Base-by-base conservation (phyloP, 1,140 invertebrate species). In the Drosophila kanapiae region DNA sequence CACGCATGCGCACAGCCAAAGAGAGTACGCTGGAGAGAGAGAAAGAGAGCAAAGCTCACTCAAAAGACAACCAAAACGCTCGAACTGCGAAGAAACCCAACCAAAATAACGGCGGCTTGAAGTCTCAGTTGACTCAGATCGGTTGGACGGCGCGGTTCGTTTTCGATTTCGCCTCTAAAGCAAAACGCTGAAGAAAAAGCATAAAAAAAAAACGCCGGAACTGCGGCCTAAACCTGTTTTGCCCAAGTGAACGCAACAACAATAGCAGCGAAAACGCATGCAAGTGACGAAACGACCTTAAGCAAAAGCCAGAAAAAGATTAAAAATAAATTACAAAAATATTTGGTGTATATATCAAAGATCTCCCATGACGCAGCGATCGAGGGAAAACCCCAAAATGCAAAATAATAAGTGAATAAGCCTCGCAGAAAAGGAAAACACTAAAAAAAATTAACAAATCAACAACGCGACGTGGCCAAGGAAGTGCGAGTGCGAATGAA, bases 201-300 rank as follows among this genome's bases (percentile, higher is more conserved):
- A 38, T 42, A 42, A 42, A 31, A 51, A 70, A 70, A 68, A 51
- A 76, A 54, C 76, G 76, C 74, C 82, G 74, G 83, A 87, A 68
- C 62, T 75, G 74, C 67, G 64, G 63, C 68, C 53, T 49, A 87
- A 87, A 87, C 83, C 84, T 51, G 83, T 87, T 88, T 83, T 38
- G 49, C 62, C 64, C 40, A 74, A 54, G 53, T 40, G 40, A 74
- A 51, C 40, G 68, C 70, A 62, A 76, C 57, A 83, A 83, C 51
- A 80, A 61, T 53, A 57, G 43, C 75, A 70, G 68, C 69, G 53
- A 59, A 68, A 80, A 82, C 77, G 65, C 63, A 84, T 84, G 69
- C 85, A 56, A 81, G 80, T 86, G 83, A 82, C 79, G 83, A 86
- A 87, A 87, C 80, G 77, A 78, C 85, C 84, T 83, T 88, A 88